Evolutionary conservation across 2,888 invertebrate genomes (phyloP), one percentile per base, ranked within the genome.

Genomic region (Scaptomyza flava): DNA sequence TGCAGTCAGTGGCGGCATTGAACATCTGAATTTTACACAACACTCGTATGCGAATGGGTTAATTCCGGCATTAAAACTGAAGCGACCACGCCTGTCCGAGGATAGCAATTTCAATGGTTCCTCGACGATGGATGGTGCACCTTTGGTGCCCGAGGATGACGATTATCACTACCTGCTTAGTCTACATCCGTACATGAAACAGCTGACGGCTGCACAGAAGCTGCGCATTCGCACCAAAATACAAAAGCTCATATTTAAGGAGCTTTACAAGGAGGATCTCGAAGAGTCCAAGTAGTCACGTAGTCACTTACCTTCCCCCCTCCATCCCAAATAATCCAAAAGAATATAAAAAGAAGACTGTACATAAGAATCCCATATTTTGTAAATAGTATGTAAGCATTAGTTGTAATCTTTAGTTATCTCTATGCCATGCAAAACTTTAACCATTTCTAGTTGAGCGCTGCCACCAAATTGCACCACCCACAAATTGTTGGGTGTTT

Each of bases 161-260:
- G 92, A 92, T 63, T 92, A 92, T 72, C 91, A 92, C 66, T 92
- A 92, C 64, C 79, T 92, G 67, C 79, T 92, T 33, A 92, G 92
- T 46, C 74, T 92, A 45, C 92, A 92, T 87, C 92, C 92, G 9
- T 92, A 91, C 67, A 91, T 92, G 91, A 91, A 91, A 47, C 91
- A 92, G 58, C 68, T 92, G 58, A 90, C 89, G 51, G 90, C 91
- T 0, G 89, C 91, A n/a, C 92, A 92, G 62, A 92, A 92, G 65
- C 70, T 92, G 50, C 85, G 91, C 57, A 90, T 92, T 56, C 91
- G 92, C 67, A 92, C 92, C 70, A 92, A 92, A 87, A 92, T 92
- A 78, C 92, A 92, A 76, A 92, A 92, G 72, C 75, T 92, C 59
- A 92, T 92, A 48, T 92, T 92, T 64, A 92, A 92, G 61, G 92